Evolutionary conservation across 2,888 invertebrate species (phyloP), one percentile per base, ranked within the genome.

Genomic region (Nomada goodeniana): DNA sequence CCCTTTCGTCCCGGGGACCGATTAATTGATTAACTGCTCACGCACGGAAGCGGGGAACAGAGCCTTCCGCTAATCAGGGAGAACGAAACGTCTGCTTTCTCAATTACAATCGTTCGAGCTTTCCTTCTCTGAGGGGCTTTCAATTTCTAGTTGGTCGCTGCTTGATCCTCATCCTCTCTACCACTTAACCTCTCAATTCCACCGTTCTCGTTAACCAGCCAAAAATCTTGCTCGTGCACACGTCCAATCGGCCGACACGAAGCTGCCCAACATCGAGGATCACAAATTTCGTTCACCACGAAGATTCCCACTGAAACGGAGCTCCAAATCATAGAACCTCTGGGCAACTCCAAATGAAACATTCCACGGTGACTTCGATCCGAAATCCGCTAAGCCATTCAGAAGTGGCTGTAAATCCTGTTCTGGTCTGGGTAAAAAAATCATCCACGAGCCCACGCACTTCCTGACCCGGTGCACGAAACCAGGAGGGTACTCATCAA

Each of bases 11-110:
- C 29, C 64, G 18, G 60, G 11, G 53, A 47, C n/a, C 70, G 71
- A 72, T 82, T 71, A 76, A 82, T 82, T 68, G 76, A 82, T 82
- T 82, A 82, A 82, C 68, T 53, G 55, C 57, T 26, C 60, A n/a
- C 57, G 68, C 67, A 63, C 23, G 36, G 55, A 52, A 59, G 26
- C 36, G n/a, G 26, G 11, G 63, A 52, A 23, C 29, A 20, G 15
- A 50, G 36, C 65, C 29, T 47, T 42, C 18, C 9, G 50, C 42
- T 60, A 26, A 79, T 55, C 76, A 50, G 7, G 42, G 10, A 26
- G 23, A 18, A 63, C 60, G 42, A 61, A 64, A 80, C 50, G 47
- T 55, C 53, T 36, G 67, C 61, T 72, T 80, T 80, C 63, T 42
- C 80, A 61, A 2, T 47, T 18, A 13, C 13, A 18, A 15, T 23